These are phyloP conservation scores for Sebastes matsubarae DNA, from an alignment of 2,797 vertebrate genomes.

Conservation along the genomic window DNA sequence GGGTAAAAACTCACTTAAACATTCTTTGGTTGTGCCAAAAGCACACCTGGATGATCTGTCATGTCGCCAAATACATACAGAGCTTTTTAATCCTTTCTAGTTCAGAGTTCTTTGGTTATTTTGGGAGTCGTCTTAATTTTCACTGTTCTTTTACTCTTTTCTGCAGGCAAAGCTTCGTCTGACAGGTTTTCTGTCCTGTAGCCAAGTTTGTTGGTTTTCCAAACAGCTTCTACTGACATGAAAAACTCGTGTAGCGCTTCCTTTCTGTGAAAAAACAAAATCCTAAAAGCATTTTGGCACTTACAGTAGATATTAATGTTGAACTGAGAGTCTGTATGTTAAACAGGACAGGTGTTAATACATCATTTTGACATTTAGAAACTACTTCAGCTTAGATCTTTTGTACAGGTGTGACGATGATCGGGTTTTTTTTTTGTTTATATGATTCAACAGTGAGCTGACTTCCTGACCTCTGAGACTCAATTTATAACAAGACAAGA, in stretches of 20 bases:
- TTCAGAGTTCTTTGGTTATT: conserved; percentile 24
- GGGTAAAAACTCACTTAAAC: neutral
- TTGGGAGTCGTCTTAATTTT: conserved; percentile 22
- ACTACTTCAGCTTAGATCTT: neutral
- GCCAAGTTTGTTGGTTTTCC: conserved; percentile 37
- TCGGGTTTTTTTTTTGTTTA: neutral
- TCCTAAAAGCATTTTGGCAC: conserved; percentile 34
- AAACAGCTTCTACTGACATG: conserved; percentile 29
- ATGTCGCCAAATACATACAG: conserved; percentile 7
- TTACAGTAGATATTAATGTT: conserved; percentile 10
- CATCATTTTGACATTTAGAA: neutral
- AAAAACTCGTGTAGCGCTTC: conserved; percentile 7
- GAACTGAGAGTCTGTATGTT: neutral
- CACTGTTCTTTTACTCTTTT: conserved; percentile 27
- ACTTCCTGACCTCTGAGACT: neutral
- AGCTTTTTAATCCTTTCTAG: conserved; percentile 23
- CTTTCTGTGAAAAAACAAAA: conserved; percentile 4
- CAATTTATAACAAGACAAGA: neutral
- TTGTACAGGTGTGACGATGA: neutral
- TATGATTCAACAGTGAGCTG: neutral
- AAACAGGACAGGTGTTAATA: neutral
- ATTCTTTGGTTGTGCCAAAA: conserved; percentile 1
- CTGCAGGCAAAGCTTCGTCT: conserved; percentile 32
- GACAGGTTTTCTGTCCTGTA: conserved; percentile 36
- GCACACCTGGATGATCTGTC: conserved; percentile 32